phyloP scores from a whole-genome alignment of 2,888 invertebrate genomes.

The Lasioglossum figueresi region DNA sequence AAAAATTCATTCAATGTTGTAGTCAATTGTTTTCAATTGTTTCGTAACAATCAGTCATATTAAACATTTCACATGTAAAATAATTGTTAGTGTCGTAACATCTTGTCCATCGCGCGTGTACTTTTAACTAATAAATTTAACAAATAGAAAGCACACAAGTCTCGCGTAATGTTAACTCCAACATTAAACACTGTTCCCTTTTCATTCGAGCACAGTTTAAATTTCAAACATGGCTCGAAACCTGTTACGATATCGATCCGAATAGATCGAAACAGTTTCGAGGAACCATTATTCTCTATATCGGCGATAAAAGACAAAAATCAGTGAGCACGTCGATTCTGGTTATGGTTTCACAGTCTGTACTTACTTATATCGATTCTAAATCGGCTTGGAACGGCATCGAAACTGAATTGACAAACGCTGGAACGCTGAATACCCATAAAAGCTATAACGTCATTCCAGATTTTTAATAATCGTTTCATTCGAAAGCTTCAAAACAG shows the following conservation, averaged over 20 bases:
- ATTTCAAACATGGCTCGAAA: neutral
- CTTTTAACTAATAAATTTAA: neutral
- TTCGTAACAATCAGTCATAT: no score
- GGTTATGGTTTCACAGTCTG: neutral
- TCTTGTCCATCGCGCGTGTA: neutral
- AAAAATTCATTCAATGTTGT: no score
- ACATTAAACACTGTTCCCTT: neutral
- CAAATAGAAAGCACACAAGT: neutral
- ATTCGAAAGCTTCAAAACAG: neutral
- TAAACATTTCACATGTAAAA: no score
- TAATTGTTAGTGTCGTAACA: no score
- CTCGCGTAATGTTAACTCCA: neutral
- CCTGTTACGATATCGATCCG: neutral
- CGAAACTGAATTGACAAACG: neutral
- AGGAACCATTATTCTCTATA: neutral
- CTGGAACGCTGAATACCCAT: neutral
- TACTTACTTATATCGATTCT: conserved; percentile 1
- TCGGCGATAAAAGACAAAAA: neutral
- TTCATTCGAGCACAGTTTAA: neutral
- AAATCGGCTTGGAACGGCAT: neutral
- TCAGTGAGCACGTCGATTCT: neutral
- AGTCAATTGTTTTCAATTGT: no score
- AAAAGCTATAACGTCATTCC: neutral
- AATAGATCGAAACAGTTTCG: neutral
- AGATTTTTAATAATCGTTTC: neutral